Evolutionary conservation across 2,797 vertebrate species (phyloP).

Genomic region (Oreochromis mossambicus): DNA sequence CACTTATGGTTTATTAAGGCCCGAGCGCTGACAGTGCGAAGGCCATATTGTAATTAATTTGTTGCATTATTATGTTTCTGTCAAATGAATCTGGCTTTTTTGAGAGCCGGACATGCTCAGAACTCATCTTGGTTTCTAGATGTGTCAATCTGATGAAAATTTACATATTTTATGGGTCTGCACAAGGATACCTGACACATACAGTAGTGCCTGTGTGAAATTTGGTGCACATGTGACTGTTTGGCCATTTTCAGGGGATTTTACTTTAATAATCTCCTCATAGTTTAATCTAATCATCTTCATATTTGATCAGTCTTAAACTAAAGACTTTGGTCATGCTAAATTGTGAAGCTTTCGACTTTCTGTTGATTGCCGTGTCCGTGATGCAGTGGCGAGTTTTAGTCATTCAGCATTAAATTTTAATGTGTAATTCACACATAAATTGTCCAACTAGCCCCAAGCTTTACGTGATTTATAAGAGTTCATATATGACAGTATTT

Average conservation of each 20-base stretch:
- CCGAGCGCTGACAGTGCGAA: neutral
- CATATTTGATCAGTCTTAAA: neutral
- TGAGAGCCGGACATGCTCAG: neutral
- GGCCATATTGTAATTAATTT: neutral
- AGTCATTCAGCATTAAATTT: neutral
- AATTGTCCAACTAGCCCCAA: neutral
- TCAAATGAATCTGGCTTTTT: neutral
- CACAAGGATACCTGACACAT: neutral
- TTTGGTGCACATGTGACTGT: neutral
- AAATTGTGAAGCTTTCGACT: neutral
- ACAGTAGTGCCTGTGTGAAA: neutral
- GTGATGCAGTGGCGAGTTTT: neutral
- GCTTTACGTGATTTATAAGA: neutral
- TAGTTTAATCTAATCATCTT: neutral
- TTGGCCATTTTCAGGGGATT: neutral
- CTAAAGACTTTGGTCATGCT: neutral
- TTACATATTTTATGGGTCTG: neutral
- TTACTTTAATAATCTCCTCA: neutral
- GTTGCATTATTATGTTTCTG: neutral
- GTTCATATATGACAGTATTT: neutral
- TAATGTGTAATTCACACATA: neutral
- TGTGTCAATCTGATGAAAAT: neutral
- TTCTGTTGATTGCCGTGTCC: neutral
- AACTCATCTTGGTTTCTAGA: neutral
- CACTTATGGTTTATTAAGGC: neutral